Conservation (phyloP, 2,797 vertebrate species). For the Valencia hispanica region DNA sequence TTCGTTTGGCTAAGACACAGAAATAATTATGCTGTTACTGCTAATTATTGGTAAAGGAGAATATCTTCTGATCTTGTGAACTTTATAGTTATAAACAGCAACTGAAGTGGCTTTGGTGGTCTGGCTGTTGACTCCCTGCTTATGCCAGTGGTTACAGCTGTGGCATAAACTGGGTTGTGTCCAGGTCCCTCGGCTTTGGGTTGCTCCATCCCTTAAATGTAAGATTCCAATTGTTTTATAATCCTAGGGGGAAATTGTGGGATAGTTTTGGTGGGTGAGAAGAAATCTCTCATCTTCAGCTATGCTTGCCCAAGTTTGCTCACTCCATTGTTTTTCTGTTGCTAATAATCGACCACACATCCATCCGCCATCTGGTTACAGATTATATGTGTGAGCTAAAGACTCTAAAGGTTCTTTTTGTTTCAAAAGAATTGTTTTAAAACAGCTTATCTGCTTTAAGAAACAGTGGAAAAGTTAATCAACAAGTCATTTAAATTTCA, state of each 20-base stretch:
- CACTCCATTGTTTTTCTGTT: not conserved
- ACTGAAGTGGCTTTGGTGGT: not conserved
- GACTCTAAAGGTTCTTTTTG: not conserved
- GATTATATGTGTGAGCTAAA: not conserved
- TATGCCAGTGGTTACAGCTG: not conserved
- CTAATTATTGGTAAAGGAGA: not conserved
- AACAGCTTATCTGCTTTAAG: not conserved
- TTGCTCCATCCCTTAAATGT: not conserved
- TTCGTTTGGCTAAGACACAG: not conserved
- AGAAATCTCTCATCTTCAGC: not conserved
- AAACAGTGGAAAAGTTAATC: not conserved
- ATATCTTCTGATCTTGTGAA: not conserved
- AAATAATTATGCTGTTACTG: not conserved
- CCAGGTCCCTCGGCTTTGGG: not conserved
- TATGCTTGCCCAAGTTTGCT: not conserved
- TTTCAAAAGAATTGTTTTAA: conserved; percentile 2
- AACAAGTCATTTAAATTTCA: not conserved
- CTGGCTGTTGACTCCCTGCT: not conserved
- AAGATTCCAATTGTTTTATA: not conserved
- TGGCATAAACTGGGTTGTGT: not conserved
- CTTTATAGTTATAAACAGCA: not conserved
- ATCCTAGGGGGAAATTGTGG: not conserved
- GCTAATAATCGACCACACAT: not conserved
- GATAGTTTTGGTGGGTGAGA: not conserved
- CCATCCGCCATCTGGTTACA: not conserved